phyloP scores from a whole-genome alignment of 2,888 invertebrate genomes.

The Orchesella flavescens region DNA sequence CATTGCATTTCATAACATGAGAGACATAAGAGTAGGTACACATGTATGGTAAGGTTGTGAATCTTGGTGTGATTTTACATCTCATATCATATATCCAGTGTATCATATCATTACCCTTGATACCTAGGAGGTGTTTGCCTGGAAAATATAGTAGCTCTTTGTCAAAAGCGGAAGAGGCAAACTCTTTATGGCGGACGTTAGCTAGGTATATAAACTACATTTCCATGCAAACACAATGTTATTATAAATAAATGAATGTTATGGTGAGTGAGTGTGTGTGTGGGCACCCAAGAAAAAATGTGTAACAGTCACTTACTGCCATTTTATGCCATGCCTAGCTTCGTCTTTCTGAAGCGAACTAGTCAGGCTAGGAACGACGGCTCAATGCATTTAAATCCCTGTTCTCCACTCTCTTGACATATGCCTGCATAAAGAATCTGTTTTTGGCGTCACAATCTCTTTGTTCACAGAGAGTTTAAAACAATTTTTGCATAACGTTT shows the following conservation, averaged over 20 bases:
- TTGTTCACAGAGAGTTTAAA: slow-evolving; percentile 36
- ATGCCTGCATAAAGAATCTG: slow-evolving; percentile 18
- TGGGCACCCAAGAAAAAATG: slow-evolving; percentile 12
- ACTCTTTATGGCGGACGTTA: too few species aligned
- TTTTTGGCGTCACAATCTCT: not conserved
- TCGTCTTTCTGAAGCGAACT: not conserved
- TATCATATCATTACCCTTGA: slow-evolving; percentile 36
- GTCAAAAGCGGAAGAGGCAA: slow-evolving; percentile 29
- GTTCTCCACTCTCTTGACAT: slow-evolving; percentile 29
- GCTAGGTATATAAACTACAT: too few species aligned
- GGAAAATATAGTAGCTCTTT: slow-evolving; percentile 41
- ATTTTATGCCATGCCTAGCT: slow-evolving; percentile 20
- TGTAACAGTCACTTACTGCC: slow-evolving; percentile 37
- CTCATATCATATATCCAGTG: too few species aligned
- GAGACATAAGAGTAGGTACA: not conserved
- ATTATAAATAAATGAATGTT: slow-evolving; percentile 20
- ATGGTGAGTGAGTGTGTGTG: slow-evolving; percentile 27
- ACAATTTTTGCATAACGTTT: slow-evolving; percentile 1
- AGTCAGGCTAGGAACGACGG: slow-evolving; percentile 9
- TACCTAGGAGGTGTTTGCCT: slow-evolving; percentile 37
- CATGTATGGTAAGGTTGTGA: not conserved
- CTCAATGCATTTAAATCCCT: slow-evolving; percentile 60
- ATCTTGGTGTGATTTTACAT: too few species aligned
- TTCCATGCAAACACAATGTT: slow-evolving; percentile 19
- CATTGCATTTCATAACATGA: slow-evolving; percentile 20